Conservation (phyloP, 2,797 vertebrate species). For the Hippocampus kuda region DNA sequence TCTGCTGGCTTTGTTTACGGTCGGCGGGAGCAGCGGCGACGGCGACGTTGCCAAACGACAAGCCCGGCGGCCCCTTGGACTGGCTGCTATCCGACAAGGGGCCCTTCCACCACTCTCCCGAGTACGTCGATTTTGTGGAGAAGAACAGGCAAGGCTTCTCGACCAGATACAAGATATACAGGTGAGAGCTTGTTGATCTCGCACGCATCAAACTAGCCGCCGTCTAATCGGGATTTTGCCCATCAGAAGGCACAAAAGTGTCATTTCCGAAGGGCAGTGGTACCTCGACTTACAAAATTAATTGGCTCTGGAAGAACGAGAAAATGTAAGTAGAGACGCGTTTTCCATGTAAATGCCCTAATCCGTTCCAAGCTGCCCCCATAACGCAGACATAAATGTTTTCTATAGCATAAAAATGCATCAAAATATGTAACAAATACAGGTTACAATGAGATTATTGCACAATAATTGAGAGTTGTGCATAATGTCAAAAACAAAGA, state of each 20-base stretch:
- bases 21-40: constrained; percentile 57
- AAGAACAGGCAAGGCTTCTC: constrained; percentile 94
- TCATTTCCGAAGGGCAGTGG: not conserved
- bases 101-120: constrained; percentile 93
- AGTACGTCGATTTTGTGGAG: constrained; percentile 97
- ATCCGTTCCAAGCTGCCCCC: too few relatives aligned
- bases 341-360: too few relatives aligned
- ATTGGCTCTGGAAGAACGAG: too few relatives aligned
- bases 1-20: constrained; percentile 72
- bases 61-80: constrained; percentile 87
- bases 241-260: not conserved
- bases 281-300: too few relatives aligned
- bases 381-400: too few relatives aligned
- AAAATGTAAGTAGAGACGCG: too few relatives aligned
- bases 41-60: constrained; percentile 80
- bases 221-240: not conserved
- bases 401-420: too few relatives aligned
- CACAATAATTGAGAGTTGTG: too few relatives aligned
- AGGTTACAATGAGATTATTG: too few relatives aligned
- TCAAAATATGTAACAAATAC: too few relatives aligned
- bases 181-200: not conserved
- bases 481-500: too few relatives aligned
- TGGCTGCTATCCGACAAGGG: constrained; percentile 98
- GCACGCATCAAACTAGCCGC: not conserved
- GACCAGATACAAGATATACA: constrained; percentile 89